Base-by-base conservation (phyloP, 2,888 invertebrate genomes). In the Andricus quercusramuli region DNA sequence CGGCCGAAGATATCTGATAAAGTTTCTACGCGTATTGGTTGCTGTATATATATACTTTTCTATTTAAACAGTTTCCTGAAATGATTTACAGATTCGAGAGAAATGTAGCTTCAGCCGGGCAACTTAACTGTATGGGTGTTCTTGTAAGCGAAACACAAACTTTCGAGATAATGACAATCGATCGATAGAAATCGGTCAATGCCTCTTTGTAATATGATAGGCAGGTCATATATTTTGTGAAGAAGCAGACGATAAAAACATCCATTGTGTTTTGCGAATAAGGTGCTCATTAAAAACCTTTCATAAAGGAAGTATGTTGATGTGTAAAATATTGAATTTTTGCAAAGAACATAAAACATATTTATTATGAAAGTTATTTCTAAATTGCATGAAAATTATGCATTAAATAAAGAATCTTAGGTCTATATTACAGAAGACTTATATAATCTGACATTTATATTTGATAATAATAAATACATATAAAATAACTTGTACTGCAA, bases 1-100 rank as follows among this genome's bases (percentile, higher is more conserved):
- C 80, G 74, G 41, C 80, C 77, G 81, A 87, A 90, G 88, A 89
- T 88, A 89, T 86, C 86, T 86, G 88, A 87, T 88, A 86, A 90
- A 89, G 88, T 90, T 89, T 86, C 87, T 82, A 81, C 83, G 79
- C 81, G 83, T 78, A 81, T 83, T 78, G 47, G 78, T 78, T 78
- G 32, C 37, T 70, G 64, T 44, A 76, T 59, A 77, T 79, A 66
- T 78, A 25, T 25, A 47, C 66, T 44, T 66, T 51, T 29, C 47
- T 79, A 67, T 65, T 22, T 70, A 25, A 70, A 70, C 70, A 51
- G 51, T 51, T 51, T 70, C 51, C 70, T 70, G 51, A 25, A 15
- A 67, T 41, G 67, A 66, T 67, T 51, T 32, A 17, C 47, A 32
- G 32, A 70, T 70, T 70, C 51, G 9, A 70, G 47, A 47, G 29